Evolutionary conservation across 2,888 invertebrate species (phyloP).

Genomic region (Dasysyrphus tricinctus): DNA sequence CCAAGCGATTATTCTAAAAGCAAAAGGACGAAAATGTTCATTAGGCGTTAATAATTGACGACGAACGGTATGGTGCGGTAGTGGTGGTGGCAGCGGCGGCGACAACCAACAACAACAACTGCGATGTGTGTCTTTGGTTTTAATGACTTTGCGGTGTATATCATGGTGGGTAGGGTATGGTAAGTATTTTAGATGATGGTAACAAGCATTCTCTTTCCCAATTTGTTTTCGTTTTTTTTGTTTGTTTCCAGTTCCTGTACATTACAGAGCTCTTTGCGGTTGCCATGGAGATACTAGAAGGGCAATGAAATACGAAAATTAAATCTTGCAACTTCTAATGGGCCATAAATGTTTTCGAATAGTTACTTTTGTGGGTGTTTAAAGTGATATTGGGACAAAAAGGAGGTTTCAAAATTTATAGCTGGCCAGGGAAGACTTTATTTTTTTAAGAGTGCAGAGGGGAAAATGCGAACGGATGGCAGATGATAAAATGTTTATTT

Average conservation of each 20-base stretch:
- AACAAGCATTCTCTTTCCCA: constrained; percentile 15
- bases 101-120: constrained; percentile 64
- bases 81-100: constrained; percentile 13
- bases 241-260: constrained; percentile 17
- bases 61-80: constrained; percentile 5
- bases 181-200: constrained; percentile 28
- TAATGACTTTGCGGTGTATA: constrained; percentile 72
- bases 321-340: constrained; percentile 66
- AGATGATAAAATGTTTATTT: background rate
- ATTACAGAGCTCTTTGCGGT: constrained; percentile 41
- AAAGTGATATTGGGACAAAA: constrained; percentile 11
- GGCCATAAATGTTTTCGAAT: constrained; percentile 64
- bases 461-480: background rate
- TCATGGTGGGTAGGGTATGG: constrained; percentile 29
- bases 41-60: constrained; percentile 67
- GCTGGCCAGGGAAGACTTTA: background rate
- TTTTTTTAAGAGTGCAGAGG: background rate
- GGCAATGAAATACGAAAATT: constrained; percentile 45
- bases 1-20: constrained; percentile 73
- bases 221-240: background rate
- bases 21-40: constrained; percentile 75
- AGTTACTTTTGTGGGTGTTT: constrained; percentile 49
- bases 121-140: constrained; percentile 74
- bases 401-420: background rate
- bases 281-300: constrained; percentile 28